Percentiles rank a stretch among this genome's conserved stretches.
phyloP scores from a whole-genome alignment of 2,797 vertebrate genomes.

The Crenichthys baileyi region DNA sequence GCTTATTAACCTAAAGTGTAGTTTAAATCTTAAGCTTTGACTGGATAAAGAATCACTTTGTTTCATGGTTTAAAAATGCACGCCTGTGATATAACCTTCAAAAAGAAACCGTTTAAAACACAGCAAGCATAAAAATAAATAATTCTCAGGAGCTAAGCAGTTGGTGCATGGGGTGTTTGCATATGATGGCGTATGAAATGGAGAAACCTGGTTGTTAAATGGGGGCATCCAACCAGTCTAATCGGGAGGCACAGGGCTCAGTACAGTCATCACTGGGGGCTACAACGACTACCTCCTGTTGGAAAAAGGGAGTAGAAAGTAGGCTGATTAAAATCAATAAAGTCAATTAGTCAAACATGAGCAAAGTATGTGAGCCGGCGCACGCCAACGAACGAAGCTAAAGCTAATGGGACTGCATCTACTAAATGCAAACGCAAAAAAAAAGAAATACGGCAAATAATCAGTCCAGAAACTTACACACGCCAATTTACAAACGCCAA shows the following conservation, averaged over 20 bases:
- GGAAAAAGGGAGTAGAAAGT: slow-evolving; percentile 52
- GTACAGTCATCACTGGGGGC: slow-evolving; percentile 82
- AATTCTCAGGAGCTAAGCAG: slow-evolving; percentile 3
- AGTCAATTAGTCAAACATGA: slow-evolving; percentile 65
- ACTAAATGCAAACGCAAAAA: slow-evolving; percentile 1
- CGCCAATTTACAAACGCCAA: slow-evolving; percentile 1
- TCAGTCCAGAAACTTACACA: neutral
- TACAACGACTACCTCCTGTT: slow-evolving; percentile 71
- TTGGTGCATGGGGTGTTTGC: slow-evolving; percentile 25
- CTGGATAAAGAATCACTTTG: neutral
- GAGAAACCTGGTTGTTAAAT: slow-evolving; percentile 80
- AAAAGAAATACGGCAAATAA: neutral
- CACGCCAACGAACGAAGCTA: slow-evolving; percentile 31
- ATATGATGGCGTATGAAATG: slow-evolving; percentile 54
- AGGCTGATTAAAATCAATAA: slow-evolving; percentile 70
- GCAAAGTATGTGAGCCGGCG: slow-evolving; percentile 52
- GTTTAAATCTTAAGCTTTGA: neutral
- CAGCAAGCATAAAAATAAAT: neutral
- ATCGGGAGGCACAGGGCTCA: slow-evolving; percentile 81
- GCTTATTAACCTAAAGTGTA: neutral
- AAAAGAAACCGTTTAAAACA: neutral
- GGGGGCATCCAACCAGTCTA: slow-evolving; percentile 85
- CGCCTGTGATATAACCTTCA: neutral
- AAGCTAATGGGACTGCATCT: slow-evolving; percentile 3
- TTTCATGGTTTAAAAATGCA: neutral